Conservation (phyloP, 2,113 vertebrate species). For the Pteropus alecto region DNA sequence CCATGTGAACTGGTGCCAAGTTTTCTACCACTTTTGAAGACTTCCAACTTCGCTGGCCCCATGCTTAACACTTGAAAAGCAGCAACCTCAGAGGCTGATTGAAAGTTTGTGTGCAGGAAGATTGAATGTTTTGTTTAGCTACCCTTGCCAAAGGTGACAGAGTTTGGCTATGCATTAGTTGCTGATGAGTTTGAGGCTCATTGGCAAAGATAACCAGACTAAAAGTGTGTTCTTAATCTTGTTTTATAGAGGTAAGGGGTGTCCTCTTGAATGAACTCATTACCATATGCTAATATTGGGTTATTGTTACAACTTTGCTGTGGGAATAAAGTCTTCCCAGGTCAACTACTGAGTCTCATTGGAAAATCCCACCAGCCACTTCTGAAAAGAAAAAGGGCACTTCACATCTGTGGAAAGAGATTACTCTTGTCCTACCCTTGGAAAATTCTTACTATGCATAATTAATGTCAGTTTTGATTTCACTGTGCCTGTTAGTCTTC, state of each 20-base stretch:
- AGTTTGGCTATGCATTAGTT: background rate
- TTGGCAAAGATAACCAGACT: background rate
- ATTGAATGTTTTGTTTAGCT: background rate
- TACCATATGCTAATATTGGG: background rate
- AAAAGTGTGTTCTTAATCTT: background rate
- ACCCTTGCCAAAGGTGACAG: background rate
- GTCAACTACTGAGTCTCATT: background rate
- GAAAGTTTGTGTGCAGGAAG: background rate
- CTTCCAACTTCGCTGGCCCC: background rate
- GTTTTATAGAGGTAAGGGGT: background rate
- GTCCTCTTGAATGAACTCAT: background rate
- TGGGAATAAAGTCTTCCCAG: conserved; percentile 15
- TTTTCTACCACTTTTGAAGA: conserved; percentile 24
- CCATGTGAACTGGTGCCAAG: background rate
- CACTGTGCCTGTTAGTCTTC: background rate
- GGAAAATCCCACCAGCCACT: background rate
- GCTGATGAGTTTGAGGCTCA: background rate
- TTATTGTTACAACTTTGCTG: background rate
- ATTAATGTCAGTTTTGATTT: conserved; percentile 16
- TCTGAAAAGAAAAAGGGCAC: background rate
- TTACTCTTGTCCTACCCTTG: background rate
- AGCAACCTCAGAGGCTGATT: background rate
- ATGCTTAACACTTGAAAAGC: background rate
- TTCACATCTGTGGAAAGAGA: background rate
- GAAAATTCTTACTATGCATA: background rate